Evolutionary conservation across 2,113 vertebrate genomes (phyloP), one percentile per base, ranked within the genome.

Genomic region (Pyxicephalus adspersus): DNA sequence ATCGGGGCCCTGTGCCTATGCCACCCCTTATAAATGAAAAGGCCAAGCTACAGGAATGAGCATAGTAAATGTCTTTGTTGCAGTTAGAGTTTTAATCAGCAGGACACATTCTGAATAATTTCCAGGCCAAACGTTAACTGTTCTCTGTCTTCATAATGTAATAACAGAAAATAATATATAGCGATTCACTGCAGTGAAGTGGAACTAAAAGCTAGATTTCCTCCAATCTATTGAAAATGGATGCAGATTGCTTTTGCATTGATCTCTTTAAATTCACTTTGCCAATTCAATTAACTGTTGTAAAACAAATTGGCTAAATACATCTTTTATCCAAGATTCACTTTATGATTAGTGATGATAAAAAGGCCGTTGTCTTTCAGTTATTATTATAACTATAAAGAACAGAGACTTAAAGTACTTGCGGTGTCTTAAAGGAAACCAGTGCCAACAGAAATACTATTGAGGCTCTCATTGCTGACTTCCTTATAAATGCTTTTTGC

Each of bases 231-330:
- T 73, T 58, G 55, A 28, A 58, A 73, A 73, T 73, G 70, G 70
- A 73, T 57, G 70, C 52, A 73, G 70, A 73, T 73, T 73, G 54
- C 70, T 73, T 73, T 73, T 73, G 70, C 70, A 73, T 73, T 73
- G 70, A 73, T 73, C 70, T 73, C 52, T 17, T 34, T 57, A 73
- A 73, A 73, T 73, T 34, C 52, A 31, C 52, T 73, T 31, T 73
- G 70, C 70, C 70, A 73, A 73, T 73, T 73, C 70, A 73, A 73
- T 73, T 73, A 73, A 7, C 52, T 58, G 52, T 73, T 58, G 54
- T 73, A 73, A 57, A 73, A 73, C 70, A 73, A 73, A 73, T 73
- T 73, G 70, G 70, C 70, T 73, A 73, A 73, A 73, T 73, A 73
- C 70, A 73, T 73, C 52, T 73, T 55, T 73, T 73, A 73, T 73